Evolutionary conservation across 2,888 invertebrate genomes (phyloP).

Genomic region (Lampropteryx suffumata): DNA sequence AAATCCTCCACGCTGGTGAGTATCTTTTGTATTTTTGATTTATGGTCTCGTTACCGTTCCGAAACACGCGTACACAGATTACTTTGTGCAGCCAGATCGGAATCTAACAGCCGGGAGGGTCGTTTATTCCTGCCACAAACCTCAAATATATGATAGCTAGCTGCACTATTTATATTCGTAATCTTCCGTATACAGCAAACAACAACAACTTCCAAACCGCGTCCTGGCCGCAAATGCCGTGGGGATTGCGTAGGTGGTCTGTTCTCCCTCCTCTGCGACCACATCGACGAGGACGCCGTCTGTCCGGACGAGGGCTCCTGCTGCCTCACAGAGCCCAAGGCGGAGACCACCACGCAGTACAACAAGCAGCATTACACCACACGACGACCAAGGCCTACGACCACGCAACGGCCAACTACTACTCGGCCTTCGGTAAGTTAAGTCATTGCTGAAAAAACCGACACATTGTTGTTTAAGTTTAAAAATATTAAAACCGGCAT

Average conservation of each 20-base stretch:
- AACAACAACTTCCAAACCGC: conserved; percentile 57
- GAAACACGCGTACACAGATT: no score
- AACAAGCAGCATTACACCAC: conserved; percentile 36
- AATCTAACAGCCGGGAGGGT: no score
- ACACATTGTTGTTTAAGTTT: neutral
- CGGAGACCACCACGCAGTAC: conserved; percentile 67
- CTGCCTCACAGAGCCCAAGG: conserved; percentile 86
- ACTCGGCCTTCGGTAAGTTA: conserved; percentile 61
- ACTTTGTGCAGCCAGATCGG: no score
- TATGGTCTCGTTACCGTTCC: no score
- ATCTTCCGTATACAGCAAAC: conserved; percentile 54
- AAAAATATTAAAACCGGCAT: no score
- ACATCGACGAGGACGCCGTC: conserved; percentile 89
- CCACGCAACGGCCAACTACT: conserved; percentile 58
- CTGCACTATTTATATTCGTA: no score
- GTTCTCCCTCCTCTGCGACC: conserved; percentile 93
- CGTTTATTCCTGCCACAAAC: no score
- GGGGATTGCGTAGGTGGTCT: conserved; percentile 94
- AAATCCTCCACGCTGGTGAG: no score
- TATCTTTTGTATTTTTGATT: no score
- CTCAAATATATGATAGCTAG: no score
- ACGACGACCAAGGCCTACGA: conserved; percentile 55
- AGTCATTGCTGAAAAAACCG: no score
- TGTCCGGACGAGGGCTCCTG: conserved; percentile 91
- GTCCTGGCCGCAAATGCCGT: conserved; percentile 82